A percentile compares a stretch with the other conserved stretches of the same genome.
phyloP scores from a whole-genome alignment of 1,140 invertebrate genomes.

The Chionoecetes opilio region DNA sequence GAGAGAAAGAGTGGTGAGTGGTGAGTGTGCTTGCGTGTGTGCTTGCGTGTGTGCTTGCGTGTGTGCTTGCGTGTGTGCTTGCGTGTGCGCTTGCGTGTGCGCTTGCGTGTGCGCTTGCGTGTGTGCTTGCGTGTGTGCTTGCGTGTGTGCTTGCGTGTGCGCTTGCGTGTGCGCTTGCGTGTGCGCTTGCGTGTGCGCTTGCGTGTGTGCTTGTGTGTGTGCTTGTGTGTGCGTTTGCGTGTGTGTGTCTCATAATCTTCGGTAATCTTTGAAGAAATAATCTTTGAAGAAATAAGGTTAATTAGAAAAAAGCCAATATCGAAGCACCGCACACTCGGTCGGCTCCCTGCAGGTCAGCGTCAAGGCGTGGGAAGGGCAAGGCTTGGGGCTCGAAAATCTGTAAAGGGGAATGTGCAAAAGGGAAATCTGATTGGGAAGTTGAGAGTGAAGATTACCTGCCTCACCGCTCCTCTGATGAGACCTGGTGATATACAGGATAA shows the following conservation, averaged over 20 bases:
- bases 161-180: background rate
- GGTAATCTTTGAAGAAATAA: too few relatives aligned
- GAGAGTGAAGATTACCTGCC: background rate
- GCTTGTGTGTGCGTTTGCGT: too few relatives aligned
- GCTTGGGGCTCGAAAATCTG: too few relatives aligned
- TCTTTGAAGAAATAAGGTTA: too few relatives aligned
- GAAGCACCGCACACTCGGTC: too few relatives aligned
- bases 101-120: background rate
- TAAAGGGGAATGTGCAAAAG: background rate
- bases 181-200: background rate
- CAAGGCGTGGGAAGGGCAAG: too few relatives aligned
- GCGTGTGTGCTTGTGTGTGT: too few relatives aligned
- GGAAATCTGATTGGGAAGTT: background rate
- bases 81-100: slow-evolving; percentile 10
- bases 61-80: background rate
- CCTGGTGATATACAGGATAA: background rate
- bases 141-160: background rate
- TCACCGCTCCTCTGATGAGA: background rate
- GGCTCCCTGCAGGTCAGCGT: too few relatives aligned
- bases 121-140: slow-evolving; percentile 1
- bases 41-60: background rate
- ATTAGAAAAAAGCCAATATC: too few relatives aligned
- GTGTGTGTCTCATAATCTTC: too few relatives aligned
- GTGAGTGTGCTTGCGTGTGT: background rate
- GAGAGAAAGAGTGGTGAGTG: too few relatives aligned